phyloP scores from a whole-genome alignment of 2,113 vertebrate species.

The Thunnus maccoyii region DNA sequence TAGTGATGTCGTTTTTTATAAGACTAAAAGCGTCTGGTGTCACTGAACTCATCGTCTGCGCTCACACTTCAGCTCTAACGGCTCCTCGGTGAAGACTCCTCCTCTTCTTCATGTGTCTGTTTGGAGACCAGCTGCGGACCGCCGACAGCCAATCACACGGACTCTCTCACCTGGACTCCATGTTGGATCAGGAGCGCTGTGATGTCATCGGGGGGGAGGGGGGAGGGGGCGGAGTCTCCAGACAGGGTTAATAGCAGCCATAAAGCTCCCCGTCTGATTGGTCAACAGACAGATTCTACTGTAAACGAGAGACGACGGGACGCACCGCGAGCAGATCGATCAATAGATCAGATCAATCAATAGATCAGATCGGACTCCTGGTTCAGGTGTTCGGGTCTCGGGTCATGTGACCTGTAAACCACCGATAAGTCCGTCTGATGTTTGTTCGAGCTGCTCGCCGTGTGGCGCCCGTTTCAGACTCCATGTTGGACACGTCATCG shows the following conservation, averaged over 20 bases:
- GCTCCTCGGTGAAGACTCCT: too few species aligned
- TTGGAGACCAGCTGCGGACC: not conserved
- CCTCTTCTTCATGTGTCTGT: too few species aligned
- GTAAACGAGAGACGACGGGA: not conserved
- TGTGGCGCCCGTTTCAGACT: not conserved
- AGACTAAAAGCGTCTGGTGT: constrained; percentile 74
- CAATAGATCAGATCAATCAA: not conserved
- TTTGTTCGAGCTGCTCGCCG: not conserved
- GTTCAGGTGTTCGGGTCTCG: too few species aligned
- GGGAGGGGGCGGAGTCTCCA: constrained; percentile 24
- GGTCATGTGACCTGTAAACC: too few species aligned
- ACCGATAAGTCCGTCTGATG: not conserved
- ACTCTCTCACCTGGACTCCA: constrained; percentile 34
- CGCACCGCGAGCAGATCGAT: not conserved
- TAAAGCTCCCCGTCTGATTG: constrained; percentile 16
- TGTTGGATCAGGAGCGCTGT: constrained; percentile 24
- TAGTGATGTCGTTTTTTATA: constrained; percentile 87
- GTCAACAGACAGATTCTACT: not conserved
- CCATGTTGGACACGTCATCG: not conserved
- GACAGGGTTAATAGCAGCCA: constrained; percentile 17
- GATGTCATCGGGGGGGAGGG: constrained; percentile 23
- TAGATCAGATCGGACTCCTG: not conserved
- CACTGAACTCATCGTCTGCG: constrained; percentile 74
- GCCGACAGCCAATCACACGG: not conserved
- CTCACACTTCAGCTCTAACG: too few species aligned